Evolutionary conservation across 2,888 invertebrate genomes (phyloP).

Genomic region (Temnothorax ravouxi): DNA sequence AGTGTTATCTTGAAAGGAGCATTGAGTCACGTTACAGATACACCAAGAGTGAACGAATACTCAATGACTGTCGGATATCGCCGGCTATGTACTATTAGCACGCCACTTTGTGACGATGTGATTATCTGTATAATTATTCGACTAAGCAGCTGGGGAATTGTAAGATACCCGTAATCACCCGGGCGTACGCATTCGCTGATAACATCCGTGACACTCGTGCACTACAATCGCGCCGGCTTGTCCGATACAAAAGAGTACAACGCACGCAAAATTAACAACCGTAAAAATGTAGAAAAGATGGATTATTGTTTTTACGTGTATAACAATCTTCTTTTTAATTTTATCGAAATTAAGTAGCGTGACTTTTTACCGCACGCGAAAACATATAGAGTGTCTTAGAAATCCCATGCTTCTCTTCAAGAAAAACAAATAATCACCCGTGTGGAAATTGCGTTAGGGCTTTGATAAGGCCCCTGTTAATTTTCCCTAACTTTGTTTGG

Average conservation of each 20-base stretch:
- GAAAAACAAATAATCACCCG: not conserved
- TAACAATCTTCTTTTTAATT: not conserved
- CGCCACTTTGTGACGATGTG: constrained; percentile 37
- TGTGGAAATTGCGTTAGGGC: no score
- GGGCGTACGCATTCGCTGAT: constrained; percentile 30
- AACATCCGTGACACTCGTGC: constrained; percentile 2
- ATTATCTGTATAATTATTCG: constrained; percentile 51
- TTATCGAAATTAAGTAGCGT: constrained; percentile 24
- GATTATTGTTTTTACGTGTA: not conserved
- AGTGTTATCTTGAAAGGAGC: constrained; percentile 43
- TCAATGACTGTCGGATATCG: constrained; percentile 53
- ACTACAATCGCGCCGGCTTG: not conserved
- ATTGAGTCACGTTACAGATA: constrained; percentile 53
- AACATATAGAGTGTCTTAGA: constrained; percentile 1
- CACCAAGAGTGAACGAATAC: constrained; percentile 25
- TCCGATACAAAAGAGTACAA: not conserved
- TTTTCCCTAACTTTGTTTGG: no score
- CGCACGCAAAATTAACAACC: constrained; percentile 16
- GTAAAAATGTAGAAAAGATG: not conserved
- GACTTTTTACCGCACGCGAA: constrained; percentile 23
- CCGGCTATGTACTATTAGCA: constrained; percentile 19
- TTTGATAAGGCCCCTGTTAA: no score
- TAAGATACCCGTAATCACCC: constrained; percentile 31
- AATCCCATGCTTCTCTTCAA: not conserved
- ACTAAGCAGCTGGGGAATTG: constrained; percentile 46